These are phyloP conservation scores for Thereva unica DNA, from an alignment of 2,888 invertebrate species.

Conservation along the genomic window DNA sequence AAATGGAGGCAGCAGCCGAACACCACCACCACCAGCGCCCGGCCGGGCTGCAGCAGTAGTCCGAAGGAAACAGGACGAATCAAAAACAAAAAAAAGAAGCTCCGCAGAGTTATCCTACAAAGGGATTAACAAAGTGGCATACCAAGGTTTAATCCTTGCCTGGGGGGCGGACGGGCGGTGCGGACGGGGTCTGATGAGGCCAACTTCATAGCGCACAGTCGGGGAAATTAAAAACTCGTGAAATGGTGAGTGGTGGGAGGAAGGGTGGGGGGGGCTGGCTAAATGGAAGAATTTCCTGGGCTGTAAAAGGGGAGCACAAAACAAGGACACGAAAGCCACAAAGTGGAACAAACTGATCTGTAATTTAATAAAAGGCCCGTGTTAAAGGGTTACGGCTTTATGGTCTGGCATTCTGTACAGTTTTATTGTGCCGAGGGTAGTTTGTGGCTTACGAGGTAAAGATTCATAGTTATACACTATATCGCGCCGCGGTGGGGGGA, in stretches of 20 bases:
- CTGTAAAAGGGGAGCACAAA: slow-evolving; percentile 9
- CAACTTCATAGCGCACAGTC: slow-evolving; percentile 9
- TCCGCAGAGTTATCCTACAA: slow-evolving; percentile 28
- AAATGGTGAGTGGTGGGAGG: neutral
- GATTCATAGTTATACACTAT: no score
- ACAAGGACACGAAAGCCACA: slow-evolving; percentile 4
- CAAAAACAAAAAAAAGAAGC: slow-evolving; percentile 9
- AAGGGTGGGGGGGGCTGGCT: neutral
- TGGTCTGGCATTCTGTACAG: no score
- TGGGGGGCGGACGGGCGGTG: neutral
- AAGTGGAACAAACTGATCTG: slow-evolving; percentile 21
- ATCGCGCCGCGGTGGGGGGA: no score
- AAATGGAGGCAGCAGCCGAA: slow-evolving; percentile 23
- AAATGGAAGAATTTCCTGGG: slow-evolving; percentile 25
- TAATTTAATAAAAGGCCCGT: slow-evolving; percentile 26
- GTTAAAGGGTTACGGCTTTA: no score
- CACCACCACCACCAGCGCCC: slow-evolving; percentile 5
- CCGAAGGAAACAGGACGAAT: no score
- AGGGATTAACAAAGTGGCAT: slow-evolving; percentile 36
- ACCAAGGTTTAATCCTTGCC: slow-evolving; percentile 27
- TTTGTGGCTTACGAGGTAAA: no score
- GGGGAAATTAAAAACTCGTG: slow-evolving; percentile 36
- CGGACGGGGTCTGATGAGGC: slow-evolving; percentile 1
- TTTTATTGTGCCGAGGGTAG: no score
- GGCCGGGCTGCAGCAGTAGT: neutral